These are phyloP conservation scores for Gymnopithys bicolor DNA, from an alignment of 2,797 vertebrate species.

Conservation along the genomic window DNA sequence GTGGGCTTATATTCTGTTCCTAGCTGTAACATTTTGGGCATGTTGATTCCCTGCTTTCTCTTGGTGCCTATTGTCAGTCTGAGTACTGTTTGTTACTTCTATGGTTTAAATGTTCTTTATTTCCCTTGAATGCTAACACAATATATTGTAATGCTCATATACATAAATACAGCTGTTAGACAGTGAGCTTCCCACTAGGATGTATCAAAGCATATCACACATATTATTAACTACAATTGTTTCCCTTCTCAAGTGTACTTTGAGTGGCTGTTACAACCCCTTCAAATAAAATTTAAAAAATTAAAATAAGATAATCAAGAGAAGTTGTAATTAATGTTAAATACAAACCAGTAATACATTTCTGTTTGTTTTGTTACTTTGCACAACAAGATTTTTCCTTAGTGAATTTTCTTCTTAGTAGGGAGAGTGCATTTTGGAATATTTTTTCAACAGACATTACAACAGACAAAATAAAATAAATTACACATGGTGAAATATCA, in stretches of 20 bases:
- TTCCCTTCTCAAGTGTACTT: neutral
- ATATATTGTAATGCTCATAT: neutral
- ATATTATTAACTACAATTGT: neutral
- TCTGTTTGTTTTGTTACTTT: neutral
- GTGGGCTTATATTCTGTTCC: neutral
- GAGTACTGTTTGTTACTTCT: neutral
- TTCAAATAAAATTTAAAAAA: neutral
- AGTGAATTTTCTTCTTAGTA: neutral
- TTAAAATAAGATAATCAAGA: neutral
- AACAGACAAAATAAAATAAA: neutral
- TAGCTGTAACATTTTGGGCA: neutral
- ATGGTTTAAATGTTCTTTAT: conserved; percentile 34
- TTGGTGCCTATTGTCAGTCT: neutral
- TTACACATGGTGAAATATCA: neutral
- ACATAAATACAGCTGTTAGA: conserved; percentile 3
- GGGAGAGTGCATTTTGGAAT: neutral
- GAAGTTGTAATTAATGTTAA: neutral
- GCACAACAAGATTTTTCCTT: neutral
- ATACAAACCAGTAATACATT: neutral
- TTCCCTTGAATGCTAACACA: conserved; percentile 7
- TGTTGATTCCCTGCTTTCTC: neutral
- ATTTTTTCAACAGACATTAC: neutral
- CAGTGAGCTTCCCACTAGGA: conserved; percentile 6
- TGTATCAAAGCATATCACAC: neutral
- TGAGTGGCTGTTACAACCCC: neutral